Conservation (phyloP, 2,797 vertebrate genomes). For the Synanceia verrucosa region DNA sequence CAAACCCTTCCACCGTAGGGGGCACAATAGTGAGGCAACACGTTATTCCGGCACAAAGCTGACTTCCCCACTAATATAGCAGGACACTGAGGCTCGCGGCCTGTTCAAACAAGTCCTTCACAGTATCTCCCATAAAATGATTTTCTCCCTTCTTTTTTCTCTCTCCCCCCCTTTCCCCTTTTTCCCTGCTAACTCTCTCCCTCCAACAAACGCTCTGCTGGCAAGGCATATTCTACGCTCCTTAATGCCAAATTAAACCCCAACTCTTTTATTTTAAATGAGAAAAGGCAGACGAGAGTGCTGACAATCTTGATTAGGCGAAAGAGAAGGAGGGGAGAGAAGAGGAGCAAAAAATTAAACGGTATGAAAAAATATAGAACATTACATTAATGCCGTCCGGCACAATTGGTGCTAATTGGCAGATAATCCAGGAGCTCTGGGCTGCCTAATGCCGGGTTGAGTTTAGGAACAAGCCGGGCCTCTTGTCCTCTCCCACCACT, state of each 20-base stretch:
- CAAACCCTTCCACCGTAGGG: slow-evolving; percentile 80
- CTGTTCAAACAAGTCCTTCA: slow-evolving; percentile 87
- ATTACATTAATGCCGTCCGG: slow-evolving; percentile 83
- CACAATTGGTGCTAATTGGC: slow-evolving; percentile 88
- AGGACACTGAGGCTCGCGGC: slow-evolving; percentile 75
- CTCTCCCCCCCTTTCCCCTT: slow-evolving; percentile 42
- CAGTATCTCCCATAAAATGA: slow-evolving; percentile 85
- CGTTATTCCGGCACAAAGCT: slow-evolving; percentile 77
- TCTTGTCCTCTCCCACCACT: slow-evolving; percentile 74
- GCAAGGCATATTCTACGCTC: slow-evolving; percentile 80
- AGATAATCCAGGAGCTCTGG: slow-evolving; percentile 85
- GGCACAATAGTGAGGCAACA: slow-evolving; percentile 79
- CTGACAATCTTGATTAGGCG: slow-evolving; percentile 83
- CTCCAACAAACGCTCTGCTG: slow-evolving; percentile 79
- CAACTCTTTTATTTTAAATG: slow-evolving; percentile 86
- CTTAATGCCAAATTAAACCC: slow-evolving; percentile 86
- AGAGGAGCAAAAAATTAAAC: slow-evolving; percentile 80
- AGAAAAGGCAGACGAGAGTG: slow-evolving; percentile 79
- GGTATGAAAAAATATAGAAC: slow-evolving; percentile 85
- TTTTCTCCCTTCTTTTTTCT: slow-evolving; percentile 78
- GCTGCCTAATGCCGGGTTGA: slow-evolving; percentile 76
- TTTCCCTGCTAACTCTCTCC: slow-evolving; percentile 62
- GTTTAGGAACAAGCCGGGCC: slow-evolving; percentile 75
- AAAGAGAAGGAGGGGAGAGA: slow-evolving; percentile 65
- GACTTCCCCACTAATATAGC: slow-evolving; percentile 77